Evolutionary conservation across 35 echinoderm and acorn worm species (phyloP).

Genomic region (Apostichopus californicus): DNA sequence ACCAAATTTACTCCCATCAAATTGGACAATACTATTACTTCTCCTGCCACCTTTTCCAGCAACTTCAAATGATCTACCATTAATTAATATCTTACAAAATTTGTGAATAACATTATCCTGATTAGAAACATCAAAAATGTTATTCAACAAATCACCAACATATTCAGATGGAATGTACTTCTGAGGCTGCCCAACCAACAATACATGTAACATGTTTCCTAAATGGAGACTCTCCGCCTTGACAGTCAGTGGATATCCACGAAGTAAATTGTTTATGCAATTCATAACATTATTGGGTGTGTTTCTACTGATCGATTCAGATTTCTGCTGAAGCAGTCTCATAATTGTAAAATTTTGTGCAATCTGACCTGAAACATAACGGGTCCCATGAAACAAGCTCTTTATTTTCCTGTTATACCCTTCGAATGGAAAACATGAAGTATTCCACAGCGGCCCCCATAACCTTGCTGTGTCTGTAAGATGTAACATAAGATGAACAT

Average conservation of each 20-base stretch:
- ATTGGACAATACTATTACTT: not conserved
- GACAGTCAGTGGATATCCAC: not conserved
- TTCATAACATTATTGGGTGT: not conserved
- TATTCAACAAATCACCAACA: not conserved
- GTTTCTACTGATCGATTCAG: not conserved
- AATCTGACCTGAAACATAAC: slow-evolving; percentile 20
- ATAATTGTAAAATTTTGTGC: slow-evolving; percentile 11
- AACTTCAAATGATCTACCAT: not conserved
- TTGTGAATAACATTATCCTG: not conserved
- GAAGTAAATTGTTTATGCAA: not conserved
- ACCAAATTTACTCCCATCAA: not conserved
- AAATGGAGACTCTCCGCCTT: not conserved
- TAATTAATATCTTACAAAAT: not conserved
- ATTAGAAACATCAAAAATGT: not conserved
- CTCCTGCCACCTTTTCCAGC: not conserved
- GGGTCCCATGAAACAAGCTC: slow-evolving; percentile 23
- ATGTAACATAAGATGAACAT: too few species aligned
- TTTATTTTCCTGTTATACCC: slow-evolving; percentile 30
- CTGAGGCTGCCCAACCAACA: not conserved
- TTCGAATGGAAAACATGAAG: slow-evolving; percentile 34
- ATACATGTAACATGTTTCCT: not conserved
- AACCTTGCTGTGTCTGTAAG: too few species aligned
- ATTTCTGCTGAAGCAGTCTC: not conserved
- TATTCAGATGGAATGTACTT: not conserved
- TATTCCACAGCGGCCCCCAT: too few species aligned